Evolutionary conservation across 2,888 invertebrate species (phyloP).

Genomic region (Shargacucullia verbasci): DNA sequence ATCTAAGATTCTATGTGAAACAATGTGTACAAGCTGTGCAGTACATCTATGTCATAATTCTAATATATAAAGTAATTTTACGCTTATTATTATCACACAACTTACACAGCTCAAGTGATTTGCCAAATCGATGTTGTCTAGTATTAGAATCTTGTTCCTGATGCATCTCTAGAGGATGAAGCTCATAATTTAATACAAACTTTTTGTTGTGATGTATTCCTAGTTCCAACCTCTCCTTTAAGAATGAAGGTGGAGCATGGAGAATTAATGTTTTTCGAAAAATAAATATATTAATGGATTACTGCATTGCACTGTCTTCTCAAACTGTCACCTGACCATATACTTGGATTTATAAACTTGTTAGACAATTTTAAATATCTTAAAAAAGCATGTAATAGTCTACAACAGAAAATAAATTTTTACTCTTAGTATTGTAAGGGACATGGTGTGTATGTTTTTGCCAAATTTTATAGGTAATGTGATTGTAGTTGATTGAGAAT

Average conservation of each 20-base stretch:
- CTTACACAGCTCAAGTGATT: conserved; percentile 78
- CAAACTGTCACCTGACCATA: conserved; percentile 12
- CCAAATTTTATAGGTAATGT: conserved; percentile 38
- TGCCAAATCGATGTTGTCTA: conserved; percentile 84
- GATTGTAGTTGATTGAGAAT: conserved; percentile 13
- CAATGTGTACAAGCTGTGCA: conserved; percentile 54
- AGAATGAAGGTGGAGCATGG: conserved; percentile 6
- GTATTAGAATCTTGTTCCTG: conserved; percentile 54
- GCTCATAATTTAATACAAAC: conserved; percentile 43
- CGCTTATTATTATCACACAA: conserved; percentile 54
- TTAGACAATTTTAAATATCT: conserved; percentile 7
- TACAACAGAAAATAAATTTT: conserved; percentile 27
- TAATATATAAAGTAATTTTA: conserved; percentile 51
- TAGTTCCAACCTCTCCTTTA: neutral
- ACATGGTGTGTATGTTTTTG: conserved; percentile 27
- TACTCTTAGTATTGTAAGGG: conserved; percentile 15
- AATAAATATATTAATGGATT: conserved; percentile 2
- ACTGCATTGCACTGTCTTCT: conserved; percentile 40
- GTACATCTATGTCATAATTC: conserved; percentile 51
- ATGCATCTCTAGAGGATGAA: conserved; percentile 35
- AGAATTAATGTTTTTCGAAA: too few species aligned
- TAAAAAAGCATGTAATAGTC: conserved; percentile 3
- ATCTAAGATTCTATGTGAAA: conserved; percentile 46
- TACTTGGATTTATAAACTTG: conserved; percentile 16
- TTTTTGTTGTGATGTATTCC: conserved; percentile 31